Evolutionary conservation across 2,888 invertebrate genomes (phyloP), one percentile per base, ranked within the genome.

Genomic region (Lepidocyrtinus sp.): DNA sequence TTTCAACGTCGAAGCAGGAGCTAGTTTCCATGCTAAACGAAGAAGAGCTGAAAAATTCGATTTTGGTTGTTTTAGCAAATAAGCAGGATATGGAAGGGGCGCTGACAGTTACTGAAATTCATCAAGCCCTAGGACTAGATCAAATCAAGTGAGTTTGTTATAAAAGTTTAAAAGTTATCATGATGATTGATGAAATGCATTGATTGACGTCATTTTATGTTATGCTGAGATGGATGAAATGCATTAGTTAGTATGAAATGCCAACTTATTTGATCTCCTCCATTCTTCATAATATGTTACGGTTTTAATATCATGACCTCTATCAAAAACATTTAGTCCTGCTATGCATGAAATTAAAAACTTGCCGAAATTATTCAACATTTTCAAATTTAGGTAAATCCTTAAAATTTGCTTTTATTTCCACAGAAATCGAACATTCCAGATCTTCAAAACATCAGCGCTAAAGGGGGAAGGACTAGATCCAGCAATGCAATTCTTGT

Each of bases 61-160:
- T 98, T 87, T 91, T 99, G 82, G 96, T 99, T 73, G 98, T 99
- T 63, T 90, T 99, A 88, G 99, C 99, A 67, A 99, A 99, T 90
- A 99, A 99, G 91, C 99, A 99, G 90, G 99, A 99, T 88, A 97
- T 99, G 93, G 95, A 97, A 50, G 98, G 98, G 9, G 98, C 98
- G 88, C 93, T 99, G 91, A 95, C 95, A 24, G 95, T 98, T 0
- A 95, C 98, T 0, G 99, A 99, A 89, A 96, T 82, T 19, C 98
- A 99, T 89, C 96, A 96, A 89, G 96, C 98, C 0, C 90, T 99
- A 63, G 99, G 99, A 15, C 91, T 99, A 87, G 96, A 98, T 87
- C 69, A 75, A 17, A 70, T 80, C 55, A 80, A 71, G 80, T 80
- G 5, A 73, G 26, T 36, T 19, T 27, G 17, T 64, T 64, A 68